These are phyloP conservation scores for Sebastes trivittatus DNA, from an alignment of 2,797 vertebrate species.

Conservation along the genomic window DNA sequence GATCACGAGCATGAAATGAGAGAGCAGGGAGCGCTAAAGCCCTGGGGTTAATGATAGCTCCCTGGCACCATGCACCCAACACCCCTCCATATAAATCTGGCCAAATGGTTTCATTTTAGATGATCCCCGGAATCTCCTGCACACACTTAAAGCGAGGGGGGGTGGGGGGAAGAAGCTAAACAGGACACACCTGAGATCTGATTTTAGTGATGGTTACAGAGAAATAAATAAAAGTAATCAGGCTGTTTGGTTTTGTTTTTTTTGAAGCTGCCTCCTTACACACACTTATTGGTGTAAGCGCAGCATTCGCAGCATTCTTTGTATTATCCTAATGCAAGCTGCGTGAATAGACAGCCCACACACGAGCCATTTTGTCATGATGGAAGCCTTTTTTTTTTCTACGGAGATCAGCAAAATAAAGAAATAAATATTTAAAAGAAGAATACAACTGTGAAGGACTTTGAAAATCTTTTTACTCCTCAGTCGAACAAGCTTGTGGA, in stretches of 20 bases:
- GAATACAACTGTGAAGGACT: slow-evolving; percentile 89
- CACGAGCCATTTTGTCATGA: slow-evolving; percentile 81
- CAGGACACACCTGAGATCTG: slow-evolving; percentile 49
- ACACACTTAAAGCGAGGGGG: slow-evolving; percentile 63
- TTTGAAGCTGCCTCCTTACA: slow-evolving; percentile 14
- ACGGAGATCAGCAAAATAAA: slow-evolving; percentile 86
- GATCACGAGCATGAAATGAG: slow-evolving; percentile 88
- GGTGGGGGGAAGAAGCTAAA: not conserved
- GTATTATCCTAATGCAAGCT: slow-evolving; percentile 75
- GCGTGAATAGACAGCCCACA: slow-evolving; percentile 79
- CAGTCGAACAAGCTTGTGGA: slow-evolving; percentile 96
- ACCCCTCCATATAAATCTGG: slow-evolving; percentile 81
- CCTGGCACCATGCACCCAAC: slow-evolving; percentile 65
- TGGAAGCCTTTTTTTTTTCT: slow-evolving; percentile 80
- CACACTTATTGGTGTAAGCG: slow-evolving; percentile 43
- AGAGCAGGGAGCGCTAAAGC: slow-evolving; percentile 80
- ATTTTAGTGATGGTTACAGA: not conserved
- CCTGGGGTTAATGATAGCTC: slow-evolving; percentile 83
- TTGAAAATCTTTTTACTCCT: slow-evolving; percentile 90
- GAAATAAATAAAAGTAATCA: slow-evolving; percentile 2
- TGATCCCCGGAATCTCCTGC: slow-evolving; percentile 79
- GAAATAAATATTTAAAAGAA: slow-evolving; percentile 79
- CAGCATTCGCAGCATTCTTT: slow-evolving; percentile 63
- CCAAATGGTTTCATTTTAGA: slow-evolving; percentile 83
- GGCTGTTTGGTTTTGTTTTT: not conserved